phyloP scores from a whole-genome alignment of 2,113 vertebrate species.

The Stigmatopora argus region DNA sequence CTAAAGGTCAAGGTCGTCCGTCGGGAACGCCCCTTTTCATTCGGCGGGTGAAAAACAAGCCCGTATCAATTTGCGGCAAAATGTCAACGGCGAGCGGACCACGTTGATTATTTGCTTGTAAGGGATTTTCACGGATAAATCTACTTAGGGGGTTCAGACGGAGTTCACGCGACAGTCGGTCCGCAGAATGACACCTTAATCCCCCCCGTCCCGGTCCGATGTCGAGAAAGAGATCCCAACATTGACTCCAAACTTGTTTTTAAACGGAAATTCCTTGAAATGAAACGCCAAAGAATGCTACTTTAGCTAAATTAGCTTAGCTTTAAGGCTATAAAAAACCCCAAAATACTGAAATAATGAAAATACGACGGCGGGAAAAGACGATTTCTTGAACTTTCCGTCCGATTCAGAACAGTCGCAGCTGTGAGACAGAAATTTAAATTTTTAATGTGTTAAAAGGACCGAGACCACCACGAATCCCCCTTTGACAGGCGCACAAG shows the following conservation, averaged over 20 bases:
- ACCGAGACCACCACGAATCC: not conserved
- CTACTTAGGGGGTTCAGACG: not conserved
- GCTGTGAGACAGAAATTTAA: too few species aligned
- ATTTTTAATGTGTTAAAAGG: not conserved
- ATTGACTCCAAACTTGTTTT: too few species aligned
- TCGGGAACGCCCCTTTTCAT: slow-evolving; percentile 43
- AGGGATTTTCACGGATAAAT: not conserved
- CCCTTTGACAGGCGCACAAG: not conserved
- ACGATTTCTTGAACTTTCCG: not conserved
- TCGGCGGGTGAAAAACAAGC: not conserved
- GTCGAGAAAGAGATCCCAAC: too few species aligned
- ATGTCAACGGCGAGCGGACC: not conserved
- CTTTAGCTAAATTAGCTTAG: too few species aligned
- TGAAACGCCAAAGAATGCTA: too few species aligned
- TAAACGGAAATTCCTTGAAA: too few species aligned
- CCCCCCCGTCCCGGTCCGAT: too few species aligned
- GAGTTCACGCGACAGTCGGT: not conserved
- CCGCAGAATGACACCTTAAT: not conserved
- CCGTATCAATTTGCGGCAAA: not conserved
- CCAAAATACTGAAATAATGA: too few species aligned
- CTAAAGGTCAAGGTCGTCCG: slow-evolving; percentile 62
- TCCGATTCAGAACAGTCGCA: not conserved
- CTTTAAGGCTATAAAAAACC: too few species aligned
- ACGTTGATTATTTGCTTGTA: not conserved
- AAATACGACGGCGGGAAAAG: too few species aligned